Evolutionary conservation across 2,113 vertebrate genomes (phyloP), one percentile per base, ranked within the genome.

Genomic region (Megaleporinus macrocephalus): DNA sequence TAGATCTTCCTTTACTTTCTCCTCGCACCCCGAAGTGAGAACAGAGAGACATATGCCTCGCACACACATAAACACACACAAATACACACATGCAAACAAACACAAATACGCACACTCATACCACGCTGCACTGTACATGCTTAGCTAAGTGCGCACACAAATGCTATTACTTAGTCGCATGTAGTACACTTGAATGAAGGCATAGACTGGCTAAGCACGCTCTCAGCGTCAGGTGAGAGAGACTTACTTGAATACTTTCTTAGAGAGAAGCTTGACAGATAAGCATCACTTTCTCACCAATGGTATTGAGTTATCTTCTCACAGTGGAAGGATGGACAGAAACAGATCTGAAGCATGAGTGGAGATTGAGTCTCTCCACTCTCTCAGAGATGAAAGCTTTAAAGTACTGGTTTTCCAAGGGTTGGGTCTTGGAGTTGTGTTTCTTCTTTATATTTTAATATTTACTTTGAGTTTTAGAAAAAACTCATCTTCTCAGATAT

Each of bases 1-100:
- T 94, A 83, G 73, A 93, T 91, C 91, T 61, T 92, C 89, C 94
- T 93, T 92, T 88, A 93, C 89, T 85, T 88, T 86, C 87, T 89
- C 81, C 88, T 86, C 88, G 91, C 69, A 79, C 93, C 93, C 93
- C 93, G 90, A 79, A 41, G 29, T 74, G 29, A 65, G 83, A 93
- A 95, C 91, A 89, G 55, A 82, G 91, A 89, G 88, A 93, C 80
- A 79, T 84, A 72, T 83, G 69, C 44, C 82, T 76, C 68, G 71
- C 66, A 36, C 73, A 78, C 69, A 68, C 83, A 73, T 77, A 80
- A 30, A 69, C 24, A 49, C 61, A 44, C 78, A 68, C 12, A 29
- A 29, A 71, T 41, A 55, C 49, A 30, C 7, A 49, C 20, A 36
- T 15, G 44, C 62, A 80, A 13, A 29, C 62, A 80, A 13, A 29